Evolutionary conservation across 2,113 vertebrate genomes (phyloP), one percentile per base, ranked within the genome.

Genomic region (Choloepus hoffmanni): DNA sequence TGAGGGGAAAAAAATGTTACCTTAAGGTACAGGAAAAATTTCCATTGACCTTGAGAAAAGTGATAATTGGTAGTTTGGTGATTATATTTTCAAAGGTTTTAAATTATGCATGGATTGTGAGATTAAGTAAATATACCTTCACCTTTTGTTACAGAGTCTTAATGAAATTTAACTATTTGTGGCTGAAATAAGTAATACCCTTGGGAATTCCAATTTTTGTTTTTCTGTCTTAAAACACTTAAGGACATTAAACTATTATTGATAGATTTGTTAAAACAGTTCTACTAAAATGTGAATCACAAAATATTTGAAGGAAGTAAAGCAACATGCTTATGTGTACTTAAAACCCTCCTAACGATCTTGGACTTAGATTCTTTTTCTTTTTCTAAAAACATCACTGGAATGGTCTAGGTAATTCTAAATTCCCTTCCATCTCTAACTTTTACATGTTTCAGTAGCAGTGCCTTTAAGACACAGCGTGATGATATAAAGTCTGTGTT

Each of bases 381-480:
- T 15, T 10, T 10, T 30, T 82, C 70, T 21, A 55, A 48, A 30
- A 10, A 19, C 36, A 13, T 21, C 19, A 7, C 8, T 26, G 1
- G n/a, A 3, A 40, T 58, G 18, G 40, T 5, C 24, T 5, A 8
- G 63, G 0, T 21, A 24, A 45, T 23, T 0, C 62, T 62, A 18
- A 45, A 36, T 4, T 2, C n/a, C 70, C 21, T 36, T 58, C 18
- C 11, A 12, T 55, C 24, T 10, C 24, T 48, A 13, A 19, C n/a
- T 3, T 48, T n/a, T 45, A 2, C 18, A 3, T 9, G 14, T 10
- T 45, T 77, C 24, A 45, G 10, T 10, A 11, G 55, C 10, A 13
- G 8, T 40, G 45, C 55, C 30, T 0, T 19, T 5, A 26, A 2
- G 4, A 7, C 36, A 13, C 40, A 28, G 4, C 7, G 5, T 1